Evolutionary conservation across 2,888 invertebrate genomes (phyloP), one percentile per base, ranked within the genome.

Genomic region (Dorcus parallelipipedus): DNA sequence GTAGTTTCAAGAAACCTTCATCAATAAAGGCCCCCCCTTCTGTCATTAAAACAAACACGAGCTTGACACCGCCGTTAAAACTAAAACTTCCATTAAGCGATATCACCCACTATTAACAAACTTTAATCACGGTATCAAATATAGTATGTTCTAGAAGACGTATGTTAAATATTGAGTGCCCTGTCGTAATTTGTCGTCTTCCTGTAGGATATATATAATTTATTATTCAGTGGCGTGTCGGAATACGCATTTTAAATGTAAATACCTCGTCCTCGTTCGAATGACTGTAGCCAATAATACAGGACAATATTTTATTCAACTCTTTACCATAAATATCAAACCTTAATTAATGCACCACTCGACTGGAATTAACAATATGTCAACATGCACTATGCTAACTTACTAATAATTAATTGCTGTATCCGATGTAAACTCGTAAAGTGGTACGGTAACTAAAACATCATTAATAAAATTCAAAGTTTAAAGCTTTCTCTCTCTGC

Each of bases 21-120:
- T 61, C 61, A 61, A 61, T 61, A 61, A 56, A 57, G 14, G 49
- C 58, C 49, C 20, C 41, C 49, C 54, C 54, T 40, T 14, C 10
- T 54, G 49, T 49, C 49, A 54, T 49, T 49, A 49, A 38, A n/a
- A 41, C 42, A 49, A 49, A 49, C 52, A 10, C 26, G 26, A 33
- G 26, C 26, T 33, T 33, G 26, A 33, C 26, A 33, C 6, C 26
- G 6, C 47, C 26, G 10, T 47, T 47, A 47, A 23, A 10, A 47
- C 20, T 9, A 23, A 47, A 47, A 47, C 38, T 38, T 14, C 26
- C 9, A 14, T 10, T 17, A 52, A 41, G 33, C 42, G 49, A 54
- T 54, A 54, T 33, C 26, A 7, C 26, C 7, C 6, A 33, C 26
- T 33, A 33, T 33, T 33, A 33, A 33, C 26, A 33, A 33, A 33